Base-by-base conservation (phyloP, 2,888 invertebrate genomes). In the Nomada hirtipes region DNA sequence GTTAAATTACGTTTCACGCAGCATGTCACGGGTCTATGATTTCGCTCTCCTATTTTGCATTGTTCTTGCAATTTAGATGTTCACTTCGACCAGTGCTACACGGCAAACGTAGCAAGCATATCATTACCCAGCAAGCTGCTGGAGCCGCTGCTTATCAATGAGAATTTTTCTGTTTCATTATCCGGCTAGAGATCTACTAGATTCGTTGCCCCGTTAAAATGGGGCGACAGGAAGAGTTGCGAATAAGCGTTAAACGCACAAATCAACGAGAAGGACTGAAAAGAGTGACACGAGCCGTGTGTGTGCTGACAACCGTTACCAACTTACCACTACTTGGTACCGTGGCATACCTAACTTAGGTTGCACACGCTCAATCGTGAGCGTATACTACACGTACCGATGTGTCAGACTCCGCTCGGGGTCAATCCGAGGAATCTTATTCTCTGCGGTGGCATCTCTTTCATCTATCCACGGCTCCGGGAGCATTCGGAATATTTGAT, bases 271-370 rank as follows among this genome's bases (percentile, higher is more conserved):
- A 73, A 52, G 64, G 77, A 82, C 86, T 88, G 82, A 73, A 87
- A 86, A 83, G 79, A 88, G 79, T 87, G 89, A 88, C 85, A 87
- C 78, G 75, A 76, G 76, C 65, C 75, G 73, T 87, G 79, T 76
- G 81, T 63, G 77, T 23, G 65, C 78, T 87, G 88, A 88, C 83
- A 85, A 88, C 88, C 88, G 87, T 87, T 87, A 87, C 82, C 65
- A 64, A 82, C 73, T 76, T 67, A 79, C 82, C 82, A 79, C 72
- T 76, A 72, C 67, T 10, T 18, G 69, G 26, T 74, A 55, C 63
- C 60, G 71, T 71, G 70, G 74, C 82, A 80, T 88, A 82, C 79
- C 76, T 82, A 72, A 77, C 73, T 82, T 76, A 76, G 70, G 57
- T 69, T 72, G 71, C 64, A 55, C 20, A 23, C 29, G 26, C 73